These are phyloP conservation scores for Chromis chromis DNA, from an alignment of 2,797 vertebrate genomes.

Conservation along the genomic window DNA sequence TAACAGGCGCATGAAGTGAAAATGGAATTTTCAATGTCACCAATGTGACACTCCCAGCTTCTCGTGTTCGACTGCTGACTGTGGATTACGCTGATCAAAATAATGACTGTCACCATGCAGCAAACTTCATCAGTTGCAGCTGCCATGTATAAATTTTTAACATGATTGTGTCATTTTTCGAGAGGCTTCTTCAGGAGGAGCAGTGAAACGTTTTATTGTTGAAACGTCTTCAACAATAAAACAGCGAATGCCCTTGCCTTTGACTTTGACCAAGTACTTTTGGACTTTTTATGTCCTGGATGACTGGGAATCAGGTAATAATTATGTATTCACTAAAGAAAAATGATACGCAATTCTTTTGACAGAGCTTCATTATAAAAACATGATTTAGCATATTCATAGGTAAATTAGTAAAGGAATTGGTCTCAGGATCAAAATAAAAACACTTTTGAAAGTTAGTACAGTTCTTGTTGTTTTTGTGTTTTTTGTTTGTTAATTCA, in stretches of 20 bases:
- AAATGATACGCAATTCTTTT: not conserved
- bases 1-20: constrained; percentile 25
- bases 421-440: not conserved
- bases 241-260: not conserved
- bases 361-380: constrained; percentile 2
- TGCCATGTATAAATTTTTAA: not conserved
- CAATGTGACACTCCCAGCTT: constrained; percentile 1
- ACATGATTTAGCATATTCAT: not conserved
- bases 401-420: not conserved
- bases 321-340: not conserved
- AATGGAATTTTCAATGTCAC: constrained; percentile 33
- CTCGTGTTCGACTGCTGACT: constrained; percentile 12
- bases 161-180: constrained; percentile 6
- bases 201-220: too few species aligned
- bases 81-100: not conserved
- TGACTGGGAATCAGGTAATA: not conserved
- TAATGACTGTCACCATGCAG: not conserved
- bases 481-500: too few species aligned
- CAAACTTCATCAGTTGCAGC: constrained; percentile 4
- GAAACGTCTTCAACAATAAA: constrained; percentile 8
- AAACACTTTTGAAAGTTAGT: not conserved
- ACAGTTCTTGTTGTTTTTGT: too few species aligned
- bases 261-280: not conserved
- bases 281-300: not conserved
- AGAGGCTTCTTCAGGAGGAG: constrained; percentile 2